A percentile compares a stretch with the other conserved stretches of the same genome.
These are phyloP conservation scores for Aethina tumida DNA, from an alignment of 1,140 invertebrate genomes.

Conservation along the genomic window DNA sequence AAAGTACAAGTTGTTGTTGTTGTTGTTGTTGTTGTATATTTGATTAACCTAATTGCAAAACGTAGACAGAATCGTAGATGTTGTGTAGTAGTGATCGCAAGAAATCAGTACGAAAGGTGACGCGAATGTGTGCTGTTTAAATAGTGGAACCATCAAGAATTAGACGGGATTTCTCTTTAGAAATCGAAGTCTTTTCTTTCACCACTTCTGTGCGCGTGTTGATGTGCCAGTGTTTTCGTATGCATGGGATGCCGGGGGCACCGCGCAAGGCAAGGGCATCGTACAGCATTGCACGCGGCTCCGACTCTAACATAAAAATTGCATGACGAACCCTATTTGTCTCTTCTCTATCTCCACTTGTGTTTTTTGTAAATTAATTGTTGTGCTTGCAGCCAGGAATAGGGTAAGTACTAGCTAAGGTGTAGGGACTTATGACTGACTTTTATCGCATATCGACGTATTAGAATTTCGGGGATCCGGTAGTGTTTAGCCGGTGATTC, in stretches of 20 bases:
- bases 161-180: no score
- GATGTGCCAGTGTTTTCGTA: slow-evolving; percentile 7
- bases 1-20: slow-evolving; percentile 12
- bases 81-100: neutral
- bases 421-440: slow-evolving; percentile 17
- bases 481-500: no score
- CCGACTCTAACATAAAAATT: slow-evolving; percentile 26
- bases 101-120: no score
- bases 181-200: no score
- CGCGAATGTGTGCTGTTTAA: no score
- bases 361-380: slow-evolving; percentile 19
- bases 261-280: slow-evolving; percentile 28
- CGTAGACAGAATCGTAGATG: slow-evolving; percentile 9
- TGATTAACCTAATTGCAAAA: slow-evolving; percentile 6
- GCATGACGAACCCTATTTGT: slow-evolving; percentile 17
- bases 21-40: slow-evolving; percentile 3
- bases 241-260: slow-evolving; percentile 25
- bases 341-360: slow-evolving; percentile 19
- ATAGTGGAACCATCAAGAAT: no score
- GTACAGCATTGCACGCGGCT: slow-evolving; percentile 30
- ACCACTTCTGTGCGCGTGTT: no score
- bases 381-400: slow-evolving; percentile 27
- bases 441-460: no score
- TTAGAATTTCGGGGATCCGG: no score
- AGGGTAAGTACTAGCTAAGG: slow-evolving; percentile 28